Evolutionary conservation across 2,888 invertebrate genomes (phyloP), one percentile per base, ranked within the genome.

Genomic region (Chironomus tentans): DNA sequence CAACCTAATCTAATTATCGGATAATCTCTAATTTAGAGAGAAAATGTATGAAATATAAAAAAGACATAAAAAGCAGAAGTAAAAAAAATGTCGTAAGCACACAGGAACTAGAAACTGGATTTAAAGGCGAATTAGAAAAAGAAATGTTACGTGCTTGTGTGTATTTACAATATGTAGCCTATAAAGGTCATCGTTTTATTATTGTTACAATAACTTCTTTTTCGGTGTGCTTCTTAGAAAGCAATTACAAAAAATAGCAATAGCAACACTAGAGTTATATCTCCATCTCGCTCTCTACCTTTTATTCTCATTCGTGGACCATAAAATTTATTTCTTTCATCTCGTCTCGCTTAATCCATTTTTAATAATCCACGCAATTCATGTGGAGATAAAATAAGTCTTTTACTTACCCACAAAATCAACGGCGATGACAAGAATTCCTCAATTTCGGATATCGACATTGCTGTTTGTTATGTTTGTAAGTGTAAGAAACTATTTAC

Each of bases 11-110:
- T 62, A 74, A 74, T 74, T 74, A 74, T 74, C 74, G 68, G 74
- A 74, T 74, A 74, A 74, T 74, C 74, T 74, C 74, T 74, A 74
- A 74, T 74, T 68, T 24, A 62, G 13, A 68, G 56, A 15, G 56
- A 24, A 56, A 18, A 56, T 56, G 56, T 56, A 18, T 56, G 18
- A 38, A 38, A 38, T 56, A 18, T 56, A n/a, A 38, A 38, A 38
- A 38, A 38, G 38, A 38, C 38, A 38, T 38, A 38, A 38, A 38
- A 38, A 38, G 38, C 7, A 38, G 38, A 38, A 38, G 38, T 38
- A 56, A 18, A 18, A n/a, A 56, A 38, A 56, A 56, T 56, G 56
- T 56, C 56, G 56, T 56, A 56, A 56, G 56, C 56, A 56, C 56
- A 56, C 56, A 56, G 56, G 56, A 56, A 56, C 56, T 56, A 56